Conservation (phyloP, 2,797 vertebrate species). For the Microctenopoma lineatum region DNA sequence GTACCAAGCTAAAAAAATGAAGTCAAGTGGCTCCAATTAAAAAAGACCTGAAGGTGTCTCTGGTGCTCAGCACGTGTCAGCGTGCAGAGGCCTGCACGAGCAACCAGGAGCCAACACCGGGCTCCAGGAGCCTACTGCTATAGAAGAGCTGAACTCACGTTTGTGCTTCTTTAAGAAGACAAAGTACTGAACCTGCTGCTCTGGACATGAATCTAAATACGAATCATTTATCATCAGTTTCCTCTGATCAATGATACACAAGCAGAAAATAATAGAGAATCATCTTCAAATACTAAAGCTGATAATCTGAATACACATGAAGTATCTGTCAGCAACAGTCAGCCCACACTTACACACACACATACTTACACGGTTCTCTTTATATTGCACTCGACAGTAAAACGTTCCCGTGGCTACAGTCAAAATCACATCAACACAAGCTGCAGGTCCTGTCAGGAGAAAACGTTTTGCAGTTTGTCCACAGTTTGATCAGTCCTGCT, state of each 20-base stretch:
- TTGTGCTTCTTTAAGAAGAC: slow-evolving; percentile 10
- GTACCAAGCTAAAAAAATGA: slow-evolving; percentile 38
- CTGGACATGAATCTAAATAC: slow-evolving; percentile 7
- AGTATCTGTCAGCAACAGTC: background rate
- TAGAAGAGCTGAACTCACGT: no score
- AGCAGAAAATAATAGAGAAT: slow-evolving; percentile 28
- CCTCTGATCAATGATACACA: slow-evolving; percentile 33
- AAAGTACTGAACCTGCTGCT: background rate
- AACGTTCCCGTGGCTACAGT: background rate
- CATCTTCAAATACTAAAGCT: slow-evolving; percentile 37
- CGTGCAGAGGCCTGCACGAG: slow-evolving; percentile 24
- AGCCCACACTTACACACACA: slow-evolving; percentile 26
- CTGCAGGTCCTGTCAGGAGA: background rate
- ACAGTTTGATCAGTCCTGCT: no score
- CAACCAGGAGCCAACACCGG: slow-evolving; percentile 29
- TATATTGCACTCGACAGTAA: background rate
- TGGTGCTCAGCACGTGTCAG: slow-evolving; percentile 12
- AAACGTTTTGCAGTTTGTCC: background rate
- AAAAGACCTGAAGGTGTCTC: slow-evolving; percentile 34
- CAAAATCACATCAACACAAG: background rate
- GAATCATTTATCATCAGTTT: no score
- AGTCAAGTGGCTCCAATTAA: slow-evolving; percentile 54
- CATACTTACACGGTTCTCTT: background rate
- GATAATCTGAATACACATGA: no score
- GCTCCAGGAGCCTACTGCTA: slow-evolving; percentile 34